phyloP scores from a whole-genome alignment of 2,888 invertebrate genomes.

The Hemistola chrysoprasaria region DNA sequence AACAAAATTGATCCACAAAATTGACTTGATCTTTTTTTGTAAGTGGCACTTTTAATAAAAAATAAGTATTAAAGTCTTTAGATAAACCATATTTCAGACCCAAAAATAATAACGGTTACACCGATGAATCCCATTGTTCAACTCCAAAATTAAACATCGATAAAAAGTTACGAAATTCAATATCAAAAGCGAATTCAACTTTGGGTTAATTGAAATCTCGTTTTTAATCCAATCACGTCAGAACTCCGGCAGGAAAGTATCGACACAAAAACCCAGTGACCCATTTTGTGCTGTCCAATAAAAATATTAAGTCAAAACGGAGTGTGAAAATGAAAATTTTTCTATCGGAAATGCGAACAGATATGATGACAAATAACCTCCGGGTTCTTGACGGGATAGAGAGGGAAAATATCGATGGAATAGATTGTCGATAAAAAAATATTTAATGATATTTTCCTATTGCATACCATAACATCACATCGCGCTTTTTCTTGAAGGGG shows the following conservation, averaged over 20 bases:
- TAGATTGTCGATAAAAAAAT: too few species aligned
- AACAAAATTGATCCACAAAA: too few species aligned
- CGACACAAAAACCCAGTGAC: conserved; percentile 26
- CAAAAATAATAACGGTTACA: too few species aligned
- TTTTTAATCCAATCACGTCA: conserved; percentile 23
- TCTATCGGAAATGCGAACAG: conserved; percentile 6
- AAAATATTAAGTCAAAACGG: conserved; percentile 19
- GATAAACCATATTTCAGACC: too few species aligned
- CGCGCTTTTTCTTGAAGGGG: too few species aligned
- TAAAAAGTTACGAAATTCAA: conserved; percentile 8
- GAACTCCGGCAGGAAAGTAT: conserved; percentile 32
- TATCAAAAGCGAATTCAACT: conserved; percentile 6
- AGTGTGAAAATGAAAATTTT: conserved; percentile 6
- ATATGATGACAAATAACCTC: conserved; percentile 39
- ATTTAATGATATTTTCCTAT: too few species aligned
- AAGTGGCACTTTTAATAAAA: too few species aligned
- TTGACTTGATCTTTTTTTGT: too few species aligned
- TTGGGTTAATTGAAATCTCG: conserved; percentile 17
- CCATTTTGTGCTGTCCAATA: conserved; percentile 21
- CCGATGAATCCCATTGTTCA: neutral
- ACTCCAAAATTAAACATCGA: conserved; percentile 4
- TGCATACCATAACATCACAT: too few species aligned
- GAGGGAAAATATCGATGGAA: neutral
- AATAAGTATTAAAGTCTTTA: too few species aligned
- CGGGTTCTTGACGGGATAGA: conserved; percentile 15